A percentile compares a stretch with the other conserved stretches of the same genome.
Conservation (phyloP, 2,888 invertebrate species). For the Heliconius erato region DNA sequence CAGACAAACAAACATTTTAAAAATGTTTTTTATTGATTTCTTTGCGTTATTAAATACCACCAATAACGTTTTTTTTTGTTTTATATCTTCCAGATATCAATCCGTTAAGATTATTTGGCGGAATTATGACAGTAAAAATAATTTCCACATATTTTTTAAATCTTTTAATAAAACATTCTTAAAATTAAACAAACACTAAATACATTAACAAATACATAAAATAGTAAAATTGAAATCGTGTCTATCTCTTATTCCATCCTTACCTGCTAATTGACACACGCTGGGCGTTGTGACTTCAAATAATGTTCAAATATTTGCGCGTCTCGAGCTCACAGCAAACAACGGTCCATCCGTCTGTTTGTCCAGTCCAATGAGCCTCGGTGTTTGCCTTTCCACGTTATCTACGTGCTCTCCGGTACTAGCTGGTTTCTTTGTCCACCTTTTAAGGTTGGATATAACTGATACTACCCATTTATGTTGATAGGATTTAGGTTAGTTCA, state of each 20-base stretch:
- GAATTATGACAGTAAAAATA: no score
- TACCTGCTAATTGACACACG: constrained; percentile 46
- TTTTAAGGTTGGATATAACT: constrained; percentile 49
- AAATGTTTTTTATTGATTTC: no score
- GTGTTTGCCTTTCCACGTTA: constrained; percentile 68
- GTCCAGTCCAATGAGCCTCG: constrained; percentile 70
- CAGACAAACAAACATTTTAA: no score
- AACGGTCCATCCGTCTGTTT: constrained; percentile 71
- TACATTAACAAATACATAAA: background rate
- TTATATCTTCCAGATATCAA: no score
- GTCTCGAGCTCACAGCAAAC: constrained; percentile 76
- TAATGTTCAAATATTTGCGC: constrained; percentile 80
- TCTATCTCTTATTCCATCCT: constrained; percentile 17
- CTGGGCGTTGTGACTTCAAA: constrained; percentile 79
- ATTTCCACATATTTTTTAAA: no score
- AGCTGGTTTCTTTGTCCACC: constrained; percentile 49
- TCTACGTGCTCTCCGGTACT: constrained; percentile 56
- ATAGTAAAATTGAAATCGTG: background rate
- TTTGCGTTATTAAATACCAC: no score
- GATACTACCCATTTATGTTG: constrained; percentile 45
- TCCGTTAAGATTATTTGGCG: no score
- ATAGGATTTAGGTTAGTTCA: constrained; percentile 29
- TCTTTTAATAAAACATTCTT: background rate
- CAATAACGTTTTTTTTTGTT: no score
- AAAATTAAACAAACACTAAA: background rate